Percentiles rank a stretch among this genome's conserved stretches.
These are phyloP conservation scores for Heliconius nattereri DNA, from an alignment of 1,140 invertebrate species.

Conservation along the genomic window DNA sequence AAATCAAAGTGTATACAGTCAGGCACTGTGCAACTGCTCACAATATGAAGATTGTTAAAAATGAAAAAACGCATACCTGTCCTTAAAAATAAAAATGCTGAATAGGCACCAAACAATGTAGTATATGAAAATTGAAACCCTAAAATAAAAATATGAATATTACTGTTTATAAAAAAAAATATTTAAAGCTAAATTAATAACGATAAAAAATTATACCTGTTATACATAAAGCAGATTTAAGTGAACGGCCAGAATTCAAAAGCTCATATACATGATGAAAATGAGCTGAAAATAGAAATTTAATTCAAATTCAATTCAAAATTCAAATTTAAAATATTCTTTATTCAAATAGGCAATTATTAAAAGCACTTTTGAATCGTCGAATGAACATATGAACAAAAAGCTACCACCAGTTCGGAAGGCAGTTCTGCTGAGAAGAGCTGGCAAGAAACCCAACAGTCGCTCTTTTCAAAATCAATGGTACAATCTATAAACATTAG, in stretches of 20 bases:
- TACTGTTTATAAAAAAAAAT: not conserved
- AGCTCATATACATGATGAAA: constrained; percentile 95
- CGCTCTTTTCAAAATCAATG: no score
- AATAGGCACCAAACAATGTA: constrained; percentile 96
- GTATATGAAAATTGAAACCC: constrained; percentile 96
- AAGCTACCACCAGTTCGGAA: no score
- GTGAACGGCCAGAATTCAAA: constrained; percentile 85
- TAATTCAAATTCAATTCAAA: no score
- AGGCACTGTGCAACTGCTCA: no score
- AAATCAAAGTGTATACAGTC: no score
- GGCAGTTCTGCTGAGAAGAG: no score
- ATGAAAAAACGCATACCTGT: constrained; percentile 79
- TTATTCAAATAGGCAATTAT: no score
- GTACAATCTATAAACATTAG: no score
- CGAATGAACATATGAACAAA: no score
- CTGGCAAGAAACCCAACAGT: no score
- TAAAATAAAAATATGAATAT: constrained; percentile 66
- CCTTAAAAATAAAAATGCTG: constrained; percentile 92
- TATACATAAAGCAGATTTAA: constrained; percentile 85
- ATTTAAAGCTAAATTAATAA: not conserved
- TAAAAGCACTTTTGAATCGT: no score
- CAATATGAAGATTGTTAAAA: not conserved
- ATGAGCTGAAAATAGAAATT: constrained; percentile 85
- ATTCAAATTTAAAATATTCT: no score
- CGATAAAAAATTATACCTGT: constrained; percentile 81